Percentiles rank a stretch among this genome's conserved stretches.
Evolutionary conservation across 2,113 vertebrate species (phyloP).

Genomic region (Felis catus): F.catus_Fca126_mat1.0 CM031425.1:48585501-48586000

Average conservation of each 20-base stretch:
- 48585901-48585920: background rate
- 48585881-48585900: background rate
- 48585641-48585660: accelerated
- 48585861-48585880: background rate
- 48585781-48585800: background rate
- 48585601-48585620: accelerated
- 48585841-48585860: background rate
- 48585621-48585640: accelerated
- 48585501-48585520: accelerated
- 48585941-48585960: background rate
- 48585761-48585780: background rate
- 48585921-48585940: background rate
- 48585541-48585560: accelerated
- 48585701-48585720: background rate
- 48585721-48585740: accelerated
- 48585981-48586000: background rate
- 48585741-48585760: background rate
- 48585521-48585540: background rate
- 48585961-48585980: background rate
- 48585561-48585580: background rate
- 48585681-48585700: too few relatives aligned
- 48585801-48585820: background rate
- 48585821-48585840: background rate
- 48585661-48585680: background rate
- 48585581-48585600: background rate